Conservation (phyloP, 1,140 invertebrate genomes). For the Cryptotermes secundus region DNA sequence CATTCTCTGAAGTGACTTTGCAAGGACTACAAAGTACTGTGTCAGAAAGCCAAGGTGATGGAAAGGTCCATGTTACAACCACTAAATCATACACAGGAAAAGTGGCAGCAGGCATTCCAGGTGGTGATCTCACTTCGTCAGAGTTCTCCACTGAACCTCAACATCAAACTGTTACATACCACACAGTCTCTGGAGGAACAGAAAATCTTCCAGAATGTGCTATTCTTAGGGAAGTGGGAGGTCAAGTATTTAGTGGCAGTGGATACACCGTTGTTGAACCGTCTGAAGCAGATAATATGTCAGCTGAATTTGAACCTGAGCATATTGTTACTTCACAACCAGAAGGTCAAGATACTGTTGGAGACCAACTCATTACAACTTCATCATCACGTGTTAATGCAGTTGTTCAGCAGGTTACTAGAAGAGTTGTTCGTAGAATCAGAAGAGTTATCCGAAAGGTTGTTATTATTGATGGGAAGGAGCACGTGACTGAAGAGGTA, state of each 20-base stretch:
- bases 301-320: neutral
- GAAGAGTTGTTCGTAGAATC: conserved; percentile 70
- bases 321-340: neutral
- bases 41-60: conserved; percentile 59
- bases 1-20: conserved; percentile 65
- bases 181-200: conserved; percentile 5
- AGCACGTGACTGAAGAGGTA: conserved; percentile 77
- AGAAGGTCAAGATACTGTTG: neutral
- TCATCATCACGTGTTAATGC: conserved; percentile 66
- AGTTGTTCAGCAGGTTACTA: conserved; percentile 76
- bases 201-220: conserved; percentile 43
- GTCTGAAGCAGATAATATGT: neutral
- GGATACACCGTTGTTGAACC: neutral
- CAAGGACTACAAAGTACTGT: conserved; percentile 63
- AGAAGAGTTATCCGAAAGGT: conserved; percentile 71
- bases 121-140: conserved; percentile 60
- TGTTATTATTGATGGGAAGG: conserved; percentile 78
- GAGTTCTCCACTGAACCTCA: conserved; percentile 63
- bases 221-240: conserved; percentile 40
- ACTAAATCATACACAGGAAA: conserved; percentile 62
- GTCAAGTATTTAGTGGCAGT: neutral
- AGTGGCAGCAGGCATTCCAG: conserved; percentile 59
- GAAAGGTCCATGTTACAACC: conserved; percentile 54
- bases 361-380: conserved; percentile 36
- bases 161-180: conserved; percentile 51